phyloP scores from a whole-genome alignment of 2,113 vertebrate species.

The Hippocampus comes region DNA sequence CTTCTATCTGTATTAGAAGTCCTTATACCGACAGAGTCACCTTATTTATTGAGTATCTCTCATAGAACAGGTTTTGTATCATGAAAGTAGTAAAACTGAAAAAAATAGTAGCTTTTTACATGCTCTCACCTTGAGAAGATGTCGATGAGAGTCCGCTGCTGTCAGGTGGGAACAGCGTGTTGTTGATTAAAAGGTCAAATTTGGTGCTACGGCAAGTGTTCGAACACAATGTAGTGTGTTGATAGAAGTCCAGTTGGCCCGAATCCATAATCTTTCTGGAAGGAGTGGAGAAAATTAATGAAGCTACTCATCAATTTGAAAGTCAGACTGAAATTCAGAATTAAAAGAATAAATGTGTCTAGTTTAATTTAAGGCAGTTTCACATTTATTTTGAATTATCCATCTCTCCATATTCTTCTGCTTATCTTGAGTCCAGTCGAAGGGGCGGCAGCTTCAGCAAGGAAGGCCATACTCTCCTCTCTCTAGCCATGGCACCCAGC shows the following conservation, averaged over 20 bases:
- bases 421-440: no score
- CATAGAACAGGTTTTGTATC: no score
- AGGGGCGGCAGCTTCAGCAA: no score
- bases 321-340: not conserved
- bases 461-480: no score
- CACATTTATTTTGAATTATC: not conserved
- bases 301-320: not conserved
- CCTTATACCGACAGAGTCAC: no score
- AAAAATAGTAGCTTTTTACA: not conserved
- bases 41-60: no score
- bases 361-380: no score
- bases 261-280: conserved; percentile 98
- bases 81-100: no score
- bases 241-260: conserved; percentile 94
- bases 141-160: conserved; percentile 81
- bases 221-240: conserved; percentile 94
- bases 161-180: conserved; percentile 88
- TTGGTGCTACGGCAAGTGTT: conserved; percentile 98
- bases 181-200: conserved; percentile 96
- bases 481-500: no score
- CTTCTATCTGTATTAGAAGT: no score
- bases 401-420: no score
- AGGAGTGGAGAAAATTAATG: not conserved
- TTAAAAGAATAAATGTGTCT: not conserved
- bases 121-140: conserved; percentile 79